Percentiles rank a stretch among this genome's conserved stretches.
Conservation (phyloP, 2,113 vertebrate species). For the Aplodontia rufa region DNA sequence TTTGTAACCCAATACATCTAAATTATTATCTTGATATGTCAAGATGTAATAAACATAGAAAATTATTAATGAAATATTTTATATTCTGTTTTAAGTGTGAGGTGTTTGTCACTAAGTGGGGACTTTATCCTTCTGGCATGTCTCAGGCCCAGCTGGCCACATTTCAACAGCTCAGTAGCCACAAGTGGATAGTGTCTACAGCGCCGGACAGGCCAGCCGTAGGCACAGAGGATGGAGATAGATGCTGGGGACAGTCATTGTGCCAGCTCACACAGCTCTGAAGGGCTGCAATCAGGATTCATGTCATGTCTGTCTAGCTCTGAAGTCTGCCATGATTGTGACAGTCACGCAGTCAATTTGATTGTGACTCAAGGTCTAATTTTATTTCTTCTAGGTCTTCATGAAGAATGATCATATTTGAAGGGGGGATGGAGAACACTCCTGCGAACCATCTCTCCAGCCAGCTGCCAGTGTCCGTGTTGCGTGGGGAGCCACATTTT, state of each 20-base stretch:
- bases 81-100: neutral
- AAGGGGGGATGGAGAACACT: neutral
- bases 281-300: neutral
- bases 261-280: neutral
- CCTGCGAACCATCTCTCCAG: neutral
- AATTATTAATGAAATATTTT: slow-evolving; percentile 3
- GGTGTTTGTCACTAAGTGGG: neutral
- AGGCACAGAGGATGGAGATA: neutral
- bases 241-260: neutral
- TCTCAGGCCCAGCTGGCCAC: neutral
- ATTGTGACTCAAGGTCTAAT: neutral
- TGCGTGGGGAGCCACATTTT: accelerated
- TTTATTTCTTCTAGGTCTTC: neutral
- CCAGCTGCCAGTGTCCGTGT: neutral
- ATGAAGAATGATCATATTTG: neutral
- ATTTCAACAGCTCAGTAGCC: neutral
- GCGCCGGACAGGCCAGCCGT: too few species aligned
- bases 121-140: neutral
- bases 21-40: slow-evolving; percentile 26
- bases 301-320: neutral
- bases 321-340: neutral
- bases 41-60: neutral
- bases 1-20: neutral
- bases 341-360: neutral
- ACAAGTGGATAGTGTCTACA: neutral